These are phyloP conservation scores for Otocyon megalotis DNA, from an alignment of 2,113 vertebrate genomes.

Conservation along the genomic window DNA sequence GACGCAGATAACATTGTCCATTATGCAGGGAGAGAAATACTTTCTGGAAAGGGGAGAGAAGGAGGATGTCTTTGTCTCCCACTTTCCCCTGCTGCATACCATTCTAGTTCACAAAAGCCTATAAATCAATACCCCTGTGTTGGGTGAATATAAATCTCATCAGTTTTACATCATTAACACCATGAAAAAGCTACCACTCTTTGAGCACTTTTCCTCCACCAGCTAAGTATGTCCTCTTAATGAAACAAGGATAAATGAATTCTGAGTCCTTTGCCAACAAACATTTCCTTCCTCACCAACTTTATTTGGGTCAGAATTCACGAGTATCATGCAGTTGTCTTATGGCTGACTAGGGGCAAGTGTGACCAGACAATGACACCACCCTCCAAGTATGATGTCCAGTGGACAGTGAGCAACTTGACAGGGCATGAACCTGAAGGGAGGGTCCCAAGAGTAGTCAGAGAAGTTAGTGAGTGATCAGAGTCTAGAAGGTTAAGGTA, in stretches of 20 bases:
- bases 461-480: neutral
- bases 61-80: slow-evolving; percentile 57
- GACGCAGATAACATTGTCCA: slow-evolving; percentile 73
- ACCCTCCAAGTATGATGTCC: neutral
- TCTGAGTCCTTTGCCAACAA: slow-evolving; percentile 46
- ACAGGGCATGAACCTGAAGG: neutral
- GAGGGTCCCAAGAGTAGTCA: neutral
- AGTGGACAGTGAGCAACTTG: neutral
- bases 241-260: slow-evolving; percentile 57
- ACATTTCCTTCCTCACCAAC: slow-evolving; percentile 26
- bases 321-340: neutral
- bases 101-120: slow-evolving; percentile 72
- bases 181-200: slow-evolving; percentile 60
- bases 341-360: neutral
- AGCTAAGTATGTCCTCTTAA: slow-evolving; percentile 59
- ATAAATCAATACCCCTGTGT: slow-evolving; percentile 84
- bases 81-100: neutral
- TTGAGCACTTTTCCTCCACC: slow-evolving; percentile 68
- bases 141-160: slow-evolving; percentile 81
- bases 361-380: neutral
- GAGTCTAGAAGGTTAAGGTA: neutral
- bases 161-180: slow-evolving; percentile 83
- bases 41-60: slow-evolving; percentile 48
- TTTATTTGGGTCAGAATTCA: slow-evolving; percentile 38
- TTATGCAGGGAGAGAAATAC: slow-evolving; percentile 71